Base-by-base conservation (phyloP, 2,113 vertebrate species). In the Gasterosteus nipponicus region DNA sequence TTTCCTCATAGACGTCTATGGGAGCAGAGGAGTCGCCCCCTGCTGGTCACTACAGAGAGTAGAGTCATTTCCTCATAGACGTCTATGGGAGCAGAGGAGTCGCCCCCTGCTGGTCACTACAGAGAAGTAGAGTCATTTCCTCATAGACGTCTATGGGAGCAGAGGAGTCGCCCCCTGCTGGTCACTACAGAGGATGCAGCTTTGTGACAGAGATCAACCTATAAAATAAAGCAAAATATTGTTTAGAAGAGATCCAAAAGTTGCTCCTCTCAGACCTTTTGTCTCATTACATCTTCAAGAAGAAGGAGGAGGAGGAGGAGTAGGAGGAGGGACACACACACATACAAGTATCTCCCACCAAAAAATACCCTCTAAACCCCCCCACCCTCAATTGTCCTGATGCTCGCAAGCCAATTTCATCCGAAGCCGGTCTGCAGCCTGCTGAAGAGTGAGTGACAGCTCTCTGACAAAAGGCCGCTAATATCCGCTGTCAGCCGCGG, bases 381-480 rank as follows among this genome's bases (percentile, higher is more conserved):
- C 58, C 71, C 49, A 35, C 44, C 63, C 46, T 12, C 9, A 19
- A 85, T 87, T 85, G 83, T 83, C 76, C 73, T 78, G 66, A 85
- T 69, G 35, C 81, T 81, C 78, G 51, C 81, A 81, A 85, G 64
- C 74, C 77, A 76, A 78, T 85, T 76, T 83, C 62, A 78, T 59
- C 44, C 44, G 78, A 85, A 89, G 73, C 77, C 59, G 69, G 82
- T 87, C 73, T 85, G 76, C 82, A 85, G 84, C 69, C 83, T 54
- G 61, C 78, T 72, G 81, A 83, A 77, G 63, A 78, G 47, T 75
- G 89, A 89, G 69, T 86, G 87, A 89, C 86, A 86, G 80, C 85
- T 81, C 80, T 84, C 68, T 46, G 69, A 90, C 89, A 86, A 90
- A 90, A 87, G 88, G 80, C 59, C 60, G 63, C 75, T 79, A 81